Evolutionary conservation across 2,113 vertebrate genomes (phyloP).

Genomic region (Odocoileus hemionus): DNA sequence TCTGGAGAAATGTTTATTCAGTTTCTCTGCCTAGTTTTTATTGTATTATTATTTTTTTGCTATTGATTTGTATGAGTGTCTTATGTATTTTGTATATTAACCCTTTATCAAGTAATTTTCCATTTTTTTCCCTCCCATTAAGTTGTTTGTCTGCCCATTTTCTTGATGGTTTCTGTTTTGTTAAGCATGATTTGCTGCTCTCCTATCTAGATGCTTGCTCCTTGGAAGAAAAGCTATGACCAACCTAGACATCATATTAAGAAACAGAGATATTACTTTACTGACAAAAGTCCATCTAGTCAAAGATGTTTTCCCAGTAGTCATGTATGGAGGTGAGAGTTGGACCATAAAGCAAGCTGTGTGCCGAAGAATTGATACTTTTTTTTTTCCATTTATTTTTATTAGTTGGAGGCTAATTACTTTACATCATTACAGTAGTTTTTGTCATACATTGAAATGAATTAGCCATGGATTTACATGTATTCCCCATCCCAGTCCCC

Average conservation of each 20-base stretch:
- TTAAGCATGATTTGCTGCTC: neutral
- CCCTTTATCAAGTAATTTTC: neutral
- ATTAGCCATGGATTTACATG: no score
- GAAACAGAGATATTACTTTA: neutral
- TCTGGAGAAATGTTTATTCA: neutral
- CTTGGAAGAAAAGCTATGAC: neutral
- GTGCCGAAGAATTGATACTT: fast-evolving
- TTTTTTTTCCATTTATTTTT: no score
- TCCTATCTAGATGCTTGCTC: neutral
- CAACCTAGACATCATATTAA: neutral
- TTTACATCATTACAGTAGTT: no score
- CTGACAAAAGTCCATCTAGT: neutral
- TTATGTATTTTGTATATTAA: neutral
- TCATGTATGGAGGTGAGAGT: neutral
- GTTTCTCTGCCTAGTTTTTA: neutral
- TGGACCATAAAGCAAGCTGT: neutral
- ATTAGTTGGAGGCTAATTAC: no score
- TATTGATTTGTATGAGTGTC: neutral
- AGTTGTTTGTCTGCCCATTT: neutral
- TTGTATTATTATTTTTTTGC: neutral
- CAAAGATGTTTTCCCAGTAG: neutral
- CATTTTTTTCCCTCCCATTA: neutral
- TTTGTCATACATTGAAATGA: no score
- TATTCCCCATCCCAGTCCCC: no score
- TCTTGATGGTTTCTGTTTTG: neutral